Conservation (phyloP, 2,888 invertebrate genomes). For the Silvanus unidentatus region DNA sequence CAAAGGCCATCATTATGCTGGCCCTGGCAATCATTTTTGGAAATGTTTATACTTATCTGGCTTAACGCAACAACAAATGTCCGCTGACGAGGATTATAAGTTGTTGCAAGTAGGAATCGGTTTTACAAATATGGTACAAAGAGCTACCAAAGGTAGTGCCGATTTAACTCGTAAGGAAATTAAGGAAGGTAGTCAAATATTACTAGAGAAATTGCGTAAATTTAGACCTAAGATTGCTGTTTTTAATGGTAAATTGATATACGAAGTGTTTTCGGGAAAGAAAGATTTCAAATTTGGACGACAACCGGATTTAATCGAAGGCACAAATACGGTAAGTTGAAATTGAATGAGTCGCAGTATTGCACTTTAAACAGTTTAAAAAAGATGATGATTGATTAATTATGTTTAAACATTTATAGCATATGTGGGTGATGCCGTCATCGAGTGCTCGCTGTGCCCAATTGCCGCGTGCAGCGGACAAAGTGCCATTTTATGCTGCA, state of each 20-base stretch:
- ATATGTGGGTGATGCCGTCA: slow-evolving; percentile 99
- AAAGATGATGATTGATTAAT: too few relatives aligned
- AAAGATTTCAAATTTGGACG: slow-evolving; percentile 96
- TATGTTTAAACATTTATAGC: too few relatives aligned
- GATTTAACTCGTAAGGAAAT: slow-evolving; percentile 92
- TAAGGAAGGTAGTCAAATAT: slow-evolving; percentile 83
- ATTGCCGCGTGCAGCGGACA: slow-evolving; percentile 94
- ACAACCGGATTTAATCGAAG: slow-evolving; percentile 88
- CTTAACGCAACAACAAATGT: slow-evolving; percentile 90
- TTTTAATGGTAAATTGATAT: slow-evolving; percentile 98
- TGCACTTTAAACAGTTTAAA: slow-evolving; percentile 4
- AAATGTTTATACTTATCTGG: slow-evolving; percentile 94
- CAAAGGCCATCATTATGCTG: slow-evolving; percentile 98
- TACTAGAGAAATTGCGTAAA: slow-evolving; percentile 83
- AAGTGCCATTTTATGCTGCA: slow-evolving; percentile 95
- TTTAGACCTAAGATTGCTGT: slow-evolving; percentile 95
- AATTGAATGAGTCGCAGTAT: slow-evolving; percentile 4
- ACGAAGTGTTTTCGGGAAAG: slow-evolving; percentile 95
- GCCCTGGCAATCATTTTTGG: slow-evolving; percentile 99
- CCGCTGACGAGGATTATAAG: slow-evolving; percentile 93
- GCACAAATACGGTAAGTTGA: slow-evolving; percentile 87
- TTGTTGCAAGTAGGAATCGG: slow-evolving; percentile 91
- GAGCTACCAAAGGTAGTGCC: slow-evolving; percentile 93
- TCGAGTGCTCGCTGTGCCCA: slow-evolving; percentile 96
- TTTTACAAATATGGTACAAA: slow-evolving; percentile 95